Evolutionary conservation across 2,113 vertebrate genomes (phyloP).

Genomic region (Phalacrocorax aristotelis): DNA sequence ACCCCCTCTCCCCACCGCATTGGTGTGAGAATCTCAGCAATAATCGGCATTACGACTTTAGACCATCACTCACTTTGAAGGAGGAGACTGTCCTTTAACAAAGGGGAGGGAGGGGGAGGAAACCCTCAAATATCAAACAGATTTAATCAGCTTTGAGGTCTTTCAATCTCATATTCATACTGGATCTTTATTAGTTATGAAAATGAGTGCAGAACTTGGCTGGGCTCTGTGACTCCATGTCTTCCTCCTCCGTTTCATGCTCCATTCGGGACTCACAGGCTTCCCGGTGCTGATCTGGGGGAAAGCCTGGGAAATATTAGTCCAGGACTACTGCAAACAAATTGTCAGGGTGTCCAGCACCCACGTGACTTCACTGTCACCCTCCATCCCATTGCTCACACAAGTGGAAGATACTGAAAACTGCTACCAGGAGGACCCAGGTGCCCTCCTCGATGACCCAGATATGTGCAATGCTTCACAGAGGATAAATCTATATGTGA

Average conservation of each 20-base stretch:
- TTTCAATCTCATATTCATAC: neutral
- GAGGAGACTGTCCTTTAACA: conserved; percentile 56
- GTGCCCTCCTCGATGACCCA: neutral
- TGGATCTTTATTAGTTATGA: conserved; percentile 21
- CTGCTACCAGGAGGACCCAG: neutral
- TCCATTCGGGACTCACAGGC: fast-evolving
- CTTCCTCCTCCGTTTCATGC: neutral
- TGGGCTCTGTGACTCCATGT: neutral
- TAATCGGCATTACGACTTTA: conserved; percentile 60
- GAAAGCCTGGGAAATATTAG: neutral
- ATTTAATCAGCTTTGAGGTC: conserved; percentile 56
- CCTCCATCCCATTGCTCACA: neutral
- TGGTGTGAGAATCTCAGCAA: conserved; percentile 64
- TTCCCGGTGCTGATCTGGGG: neutral
- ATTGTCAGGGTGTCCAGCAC: neutral
- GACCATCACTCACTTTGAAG: conserved; percentile 64
- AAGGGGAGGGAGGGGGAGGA: neutral
- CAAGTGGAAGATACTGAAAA: neutral
- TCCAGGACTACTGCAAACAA: neutral
- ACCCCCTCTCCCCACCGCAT: neutral
- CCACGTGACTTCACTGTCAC: neutral
- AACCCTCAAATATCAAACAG: conserved; percentile 35
- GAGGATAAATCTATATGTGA: neutral
- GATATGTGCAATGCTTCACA: fast-evolving
- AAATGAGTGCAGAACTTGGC: neutral